A percentile compares a stretch with the other conserved stretches of the same genome.
These are phyloP conservation scores for Rotaria magnacalcarata DNA, from an alignment of 2,888 invertebrate genomes.

Conservation along the genomic window DNA sequence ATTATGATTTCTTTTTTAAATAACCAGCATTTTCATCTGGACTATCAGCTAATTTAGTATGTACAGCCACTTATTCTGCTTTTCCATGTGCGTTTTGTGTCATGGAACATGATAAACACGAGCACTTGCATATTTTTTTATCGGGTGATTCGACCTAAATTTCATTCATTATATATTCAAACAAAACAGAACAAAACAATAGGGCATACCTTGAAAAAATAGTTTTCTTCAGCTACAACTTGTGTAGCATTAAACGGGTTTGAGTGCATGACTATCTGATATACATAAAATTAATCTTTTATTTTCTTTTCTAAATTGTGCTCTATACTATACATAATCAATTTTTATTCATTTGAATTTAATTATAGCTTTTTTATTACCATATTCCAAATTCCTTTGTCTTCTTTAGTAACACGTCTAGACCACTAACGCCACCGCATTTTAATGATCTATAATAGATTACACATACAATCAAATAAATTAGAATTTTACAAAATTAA, in stretches of 20 bases:
- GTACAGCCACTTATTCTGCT: neutral
- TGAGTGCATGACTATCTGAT: neutral
- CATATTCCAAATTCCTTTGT: neutral
- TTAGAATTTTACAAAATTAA: too few relatives aligned
- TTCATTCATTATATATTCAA: too few relatives aligned
- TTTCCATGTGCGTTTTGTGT: neutral
- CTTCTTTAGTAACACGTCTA: too few relatives aligned
- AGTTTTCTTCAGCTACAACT: neutral
- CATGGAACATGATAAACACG: conserved; percentile 10
- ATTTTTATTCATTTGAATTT: neutral
- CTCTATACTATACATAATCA: neutral
- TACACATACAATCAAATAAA: too few relatives aligned
- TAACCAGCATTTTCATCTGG: neutral
- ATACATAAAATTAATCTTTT: neutral
- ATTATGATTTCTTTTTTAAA: neutral
- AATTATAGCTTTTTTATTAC: neutral
- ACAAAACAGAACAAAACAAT: too few relatives aligned
- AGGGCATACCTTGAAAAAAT: conserved; percentile 5
- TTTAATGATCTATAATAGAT: too few relatives aligned
- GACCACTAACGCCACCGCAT: too few relatives aligned
- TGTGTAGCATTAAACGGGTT: neutral
- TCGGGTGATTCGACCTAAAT: neutral
- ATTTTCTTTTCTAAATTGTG: neutral
- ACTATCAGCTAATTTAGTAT: neutral
- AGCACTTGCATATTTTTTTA: neutral